Percentiles rank a stretch among this genome's conserved stretches.
These are phyloP conservation scores for Andrena haemorrhoa DNA, from an alignment of 2,888 invertebrate genomes.

Conservation along the genomic window DNA sequence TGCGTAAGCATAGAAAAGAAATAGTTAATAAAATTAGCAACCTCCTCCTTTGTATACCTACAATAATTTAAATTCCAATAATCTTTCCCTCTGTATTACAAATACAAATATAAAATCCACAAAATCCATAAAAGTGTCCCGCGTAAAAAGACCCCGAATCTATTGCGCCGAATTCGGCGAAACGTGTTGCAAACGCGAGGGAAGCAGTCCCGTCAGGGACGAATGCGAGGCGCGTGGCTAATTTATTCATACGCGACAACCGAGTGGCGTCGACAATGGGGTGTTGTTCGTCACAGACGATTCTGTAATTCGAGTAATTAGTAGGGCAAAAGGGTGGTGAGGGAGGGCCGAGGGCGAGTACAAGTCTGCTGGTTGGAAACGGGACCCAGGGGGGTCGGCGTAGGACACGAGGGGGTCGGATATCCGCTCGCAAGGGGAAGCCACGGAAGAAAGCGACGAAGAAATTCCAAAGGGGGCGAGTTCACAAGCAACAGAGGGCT, in stretches of 20 bases:
- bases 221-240: constrained; percentile 10
- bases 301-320: constrained; percentile 63
- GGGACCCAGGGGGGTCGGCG: constrained; percentile 33
- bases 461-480: constrained; percentile 62
- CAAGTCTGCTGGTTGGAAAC: constrained; percentile 30
- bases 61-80: no score
- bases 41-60: no score
- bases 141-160: no score
- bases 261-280: constrained; percentile 22
- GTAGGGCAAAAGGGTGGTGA: constrained; percentile 25
- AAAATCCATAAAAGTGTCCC: no score
- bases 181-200: neutral
- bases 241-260: constrained; percentile 46
- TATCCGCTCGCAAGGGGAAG: constrained; percentile 43
- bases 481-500: constrained; percentile 50
- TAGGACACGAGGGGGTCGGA: constrained; percentile 46
- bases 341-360: neutral
- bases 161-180: neutral
- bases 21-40: no score
- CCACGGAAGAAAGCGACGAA: constrained; percentile 44
- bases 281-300: constrained; percentile 43
- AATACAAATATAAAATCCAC: no score
- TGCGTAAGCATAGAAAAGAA: no score
- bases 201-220: neutral
- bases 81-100: no score